phyloP scores from a whole-genome alignment of 2,113 vertebrate species.

The Crocuta crocuta region DNA sequence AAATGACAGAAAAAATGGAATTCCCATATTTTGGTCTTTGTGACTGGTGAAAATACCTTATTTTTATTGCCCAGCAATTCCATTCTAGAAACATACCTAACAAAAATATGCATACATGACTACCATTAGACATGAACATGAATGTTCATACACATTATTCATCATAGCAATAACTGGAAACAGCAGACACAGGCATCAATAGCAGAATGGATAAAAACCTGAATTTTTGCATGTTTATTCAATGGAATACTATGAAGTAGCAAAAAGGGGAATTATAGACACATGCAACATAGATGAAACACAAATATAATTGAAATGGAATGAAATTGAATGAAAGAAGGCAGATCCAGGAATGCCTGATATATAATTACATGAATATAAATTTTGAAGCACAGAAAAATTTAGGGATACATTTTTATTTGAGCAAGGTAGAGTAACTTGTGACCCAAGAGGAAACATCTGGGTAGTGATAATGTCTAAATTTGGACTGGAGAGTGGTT shows the following conservation, averaged over 20 bases:
- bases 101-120: not conserved
- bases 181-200: not conserved
- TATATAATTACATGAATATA: not conserved
- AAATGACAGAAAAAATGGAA: not conserved
- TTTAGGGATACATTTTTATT: slow-evolving; percentile 7
- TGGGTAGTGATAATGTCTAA: not conserved
- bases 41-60: slow-evolving; percentile 5
- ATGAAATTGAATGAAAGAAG: not conserved
- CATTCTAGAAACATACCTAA: not conserved
- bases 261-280: not conserved
- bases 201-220: not conserved
- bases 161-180: not conserved
- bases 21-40: not conserved
- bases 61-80: not conserved
- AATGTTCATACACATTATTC: not conserved
- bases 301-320: not conserved
- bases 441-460: not conserved
- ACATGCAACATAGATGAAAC: not conserved
- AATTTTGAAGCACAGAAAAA: not conserved
- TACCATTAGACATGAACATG: not conserved
- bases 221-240: not conserved
- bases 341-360: not conserved
- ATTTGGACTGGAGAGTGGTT: not conserved
- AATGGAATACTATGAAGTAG: not conserved
- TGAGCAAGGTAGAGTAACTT: not conserved